These are phyloP conservation scores for Ormyrus thymus DNA, from an alignment of 2,888 invertebrate genomes.

Conservation along the genomic window DNA sequence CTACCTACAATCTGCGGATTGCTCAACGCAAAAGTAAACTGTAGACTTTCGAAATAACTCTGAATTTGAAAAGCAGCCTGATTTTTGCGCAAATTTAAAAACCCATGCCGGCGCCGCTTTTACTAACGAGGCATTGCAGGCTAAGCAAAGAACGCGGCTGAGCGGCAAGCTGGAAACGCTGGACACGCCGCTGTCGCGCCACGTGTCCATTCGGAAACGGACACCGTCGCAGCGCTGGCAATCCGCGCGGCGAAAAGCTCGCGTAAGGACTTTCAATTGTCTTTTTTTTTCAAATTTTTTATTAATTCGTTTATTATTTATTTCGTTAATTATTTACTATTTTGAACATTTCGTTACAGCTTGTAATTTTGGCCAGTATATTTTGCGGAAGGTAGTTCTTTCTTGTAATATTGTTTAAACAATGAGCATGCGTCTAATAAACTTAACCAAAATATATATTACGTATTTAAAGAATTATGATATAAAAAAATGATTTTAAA, in stretches of 20 bases:
- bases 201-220: constrained; percentile 71
- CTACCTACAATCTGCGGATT: no score
- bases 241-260: constrained; percentile 73
- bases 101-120: constrained; percentile 56
- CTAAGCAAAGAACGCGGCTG: constrained; percentile 67
- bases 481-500: no score
- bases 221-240: constrained; percentile 74
- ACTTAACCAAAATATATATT: no score
- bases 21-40: no score
- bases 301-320: constrained; percentile 27
- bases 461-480: no score
- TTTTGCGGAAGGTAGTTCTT: no score
- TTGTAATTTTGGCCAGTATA: no score
- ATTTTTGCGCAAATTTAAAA: no score
- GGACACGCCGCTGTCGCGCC: constrained; percentile 71
- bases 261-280: constrained; percentile 66
- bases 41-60: background rate
- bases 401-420: no score
- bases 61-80: no score
- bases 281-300: constrained; percentile 18
- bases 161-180: constrained; percentile 70
- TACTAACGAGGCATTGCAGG: constrained; percentile 69
- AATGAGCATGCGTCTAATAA: no score
- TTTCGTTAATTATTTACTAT: background rate
- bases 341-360: no score